A percentile compares a stretch with the other conserved stretches of the same genome.
phyloP scores from a whole-genome alignment of 2,113 vertebrate species.

The Rhinogobius similis region DNA sequence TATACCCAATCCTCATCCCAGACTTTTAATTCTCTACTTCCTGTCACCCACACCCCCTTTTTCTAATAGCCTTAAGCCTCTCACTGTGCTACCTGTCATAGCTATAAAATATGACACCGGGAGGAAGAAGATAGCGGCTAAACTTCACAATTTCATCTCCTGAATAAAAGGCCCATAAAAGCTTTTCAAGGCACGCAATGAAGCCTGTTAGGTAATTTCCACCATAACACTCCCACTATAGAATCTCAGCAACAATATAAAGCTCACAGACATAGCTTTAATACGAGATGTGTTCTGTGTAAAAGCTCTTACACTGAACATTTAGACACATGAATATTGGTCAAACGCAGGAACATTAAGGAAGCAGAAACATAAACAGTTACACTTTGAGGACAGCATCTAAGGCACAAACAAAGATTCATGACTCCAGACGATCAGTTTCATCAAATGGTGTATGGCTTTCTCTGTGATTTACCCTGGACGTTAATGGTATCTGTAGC shows the following conservation, averaged over 20 bases:
- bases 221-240: conserved; percentile 10
- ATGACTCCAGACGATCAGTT: conserved; percentile 36
- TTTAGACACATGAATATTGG: conserved; percentile 50
- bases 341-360: conserved; percentile 30
- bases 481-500: conserved; percentile 29
- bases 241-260: neutral
- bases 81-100: conserved; percentile 45
- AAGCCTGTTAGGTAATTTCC: conserved; percentile 43
- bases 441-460: conserved; percentile 50
- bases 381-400: conserved; percentile 30
- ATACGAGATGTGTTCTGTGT: neutral
- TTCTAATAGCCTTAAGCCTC: conserved; percentile 54
- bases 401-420: conserved; percentile 37
- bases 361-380: conserved; percentile 26
- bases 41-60: conserved; percentile 43
- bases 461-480: conserved; percentile 40
- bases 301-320: conserved; percentile 26
- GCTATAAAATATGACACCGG: conserved; percentile 41
- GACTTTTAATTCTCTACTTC: conserved; percentile 45
- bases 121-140: conserved; percentile 36
- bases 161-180: conserved; percentile 8
- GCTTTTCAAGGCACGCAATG: conserved; percentile 32
- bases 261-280: conserved; percentile 13
- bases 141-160: conserved; percentile 52
- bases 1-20: conserved; percentile 21